phyloP scores from a whole-genome alignment of 2,888 invertebrate genomes.

The Panopea generosa region DNA sequence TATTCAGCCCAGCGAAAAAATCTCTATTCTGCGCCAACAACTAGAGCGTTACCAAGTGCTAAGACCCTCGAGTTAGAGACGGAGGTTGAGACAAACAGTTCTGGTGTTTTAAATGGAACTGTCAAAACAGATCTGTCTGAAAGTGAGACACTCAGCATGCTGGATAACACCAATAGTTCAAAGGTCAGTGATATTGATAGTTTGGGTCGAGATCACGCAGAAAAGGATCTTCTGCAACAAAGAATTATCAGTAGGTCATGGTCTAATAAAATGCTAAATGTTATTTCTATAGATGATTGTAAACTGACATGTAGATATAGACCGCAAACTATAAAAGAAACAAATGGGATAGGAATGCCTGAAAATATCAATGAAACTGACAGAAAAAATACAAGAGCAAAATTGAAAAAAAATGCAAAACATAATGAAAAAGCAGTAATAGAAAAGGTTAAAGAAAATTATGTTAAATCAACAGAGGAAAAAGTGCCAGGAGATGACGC shows the following conservation, averaged over 20 bases:
- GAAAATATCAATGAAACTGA: slow-evolving; percentile 54
- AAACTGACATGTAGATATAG: slow-evolving; percentile 68
- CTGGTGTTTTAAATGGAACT: slow-evolving; percentile 17
- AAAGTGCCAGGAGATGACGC: slow-evolving; percentile 28
- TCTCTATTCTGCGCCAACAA: slow-evolving; percentile 49
- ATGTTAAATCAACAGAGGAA: slow-evolving; percentile 3
- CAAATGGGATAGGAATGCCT: slow-evolving; percentile 24
- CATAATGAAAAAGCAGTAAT: too few relatives aligned
- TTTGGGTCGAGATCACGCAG: slow-evolving; percentile 24
- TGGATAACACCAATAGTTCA: slow-evolving; percentile 38
- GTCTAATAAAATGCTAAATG: slow-evolving; percentile 74
- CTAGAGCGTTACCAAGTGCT: slow-evolving; percentile 45
- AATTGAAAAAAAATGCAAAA: slow-evolving; percentile 5
- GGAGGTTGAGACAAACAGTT: slow-evolving; percentile 30
- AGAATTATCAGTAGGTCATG: slow-evolving; percentile 66
- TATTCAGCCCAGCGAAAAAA: slow-evolving; percentile 63
- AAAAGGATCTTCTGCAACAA: slow-evolving; percentile 41
- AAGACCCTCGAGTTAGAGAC: slow-evolving; percentile 40
- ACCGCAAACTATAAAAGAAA: slow-evolving; percentile 59
- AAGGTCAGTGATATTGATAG: slow-evolving; percentile 29
- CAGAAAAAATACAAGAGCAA: slow-evolving; percentile 20
- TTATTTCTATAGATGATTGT: slow-evolving; percentile 78
- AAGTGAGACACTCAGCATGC: slow-evolving; percentile 37
- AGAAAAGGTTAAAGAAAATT: slow-evolving; percentile 1
- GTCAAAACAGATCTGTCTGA: slow-evolving; percentile 20